Percentiles rank a stretch among this genome's conserved stretches.
phyloP scores from a whole-genome alignment of 2,113 vertebrate genomes.

The Phaethon lepturus region DNA sequence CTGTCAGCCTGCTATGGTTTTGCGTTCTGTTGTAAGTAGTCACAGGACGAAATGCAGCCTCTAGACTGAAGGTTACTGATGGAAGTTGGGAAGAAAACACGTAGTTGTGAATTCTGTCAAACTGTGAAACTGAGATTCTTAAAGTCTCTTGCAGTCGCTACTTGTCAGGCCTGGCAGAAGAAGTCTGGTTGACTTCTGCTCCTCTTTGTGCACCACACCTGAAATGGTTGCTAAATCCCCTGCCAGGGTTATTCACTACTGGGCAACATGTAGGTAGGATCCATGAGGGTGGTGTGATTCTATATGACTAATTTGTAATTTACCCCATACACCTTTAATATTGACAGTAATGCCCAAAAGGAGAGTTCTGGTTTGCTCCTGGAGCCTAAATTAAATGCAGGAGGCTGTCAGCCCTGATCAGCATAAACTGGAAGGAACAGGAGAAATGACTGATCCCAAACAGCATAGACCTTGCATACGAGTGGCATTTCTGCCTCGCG shows the following conservation, averaged over 20 bases:
- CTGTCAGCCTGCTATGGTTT: neutral
- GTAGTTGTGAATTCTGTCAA: neutral
- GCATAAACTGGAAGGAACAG: neutral
- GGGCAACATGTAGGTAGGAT: neutral
- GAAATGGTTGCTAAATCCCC: neutral
- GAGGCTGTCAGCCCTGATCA: constrained; percentile 4
- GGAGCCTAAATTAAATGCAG: neutral
- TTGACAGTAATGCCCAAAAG: neutral
- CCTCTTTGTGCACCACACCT: neutral
- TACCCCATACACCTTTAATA: neutral
- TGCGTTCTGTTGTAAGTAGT: neutral
- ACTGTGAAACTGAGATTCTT: neutral
- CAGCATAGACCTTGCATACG: neutral
- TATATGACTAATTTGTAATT: neutral
- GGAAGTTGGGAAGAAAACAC: neutral
- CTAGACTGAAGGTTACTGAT: neutral
- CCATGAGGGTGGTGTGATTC: neutral
- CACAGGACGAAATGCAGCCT: neutral
- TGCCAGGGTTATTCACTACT: accelerated
- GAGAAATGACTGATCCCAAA: neutral
- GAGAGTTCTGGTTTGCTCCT: neutral
- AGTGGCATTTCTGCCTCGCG: neutral
- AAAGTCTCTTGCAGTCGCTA: neutral
- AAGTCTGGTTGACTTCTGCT: neutral
- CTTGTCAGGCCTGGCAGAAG: neutral